A percentile compares a stretch with the other conserved stretches of the same genome.
phyloP scores from a whole-genome alignment of 1,140 invertebrate species.

The Dinoponera quadriceps region DNA sequence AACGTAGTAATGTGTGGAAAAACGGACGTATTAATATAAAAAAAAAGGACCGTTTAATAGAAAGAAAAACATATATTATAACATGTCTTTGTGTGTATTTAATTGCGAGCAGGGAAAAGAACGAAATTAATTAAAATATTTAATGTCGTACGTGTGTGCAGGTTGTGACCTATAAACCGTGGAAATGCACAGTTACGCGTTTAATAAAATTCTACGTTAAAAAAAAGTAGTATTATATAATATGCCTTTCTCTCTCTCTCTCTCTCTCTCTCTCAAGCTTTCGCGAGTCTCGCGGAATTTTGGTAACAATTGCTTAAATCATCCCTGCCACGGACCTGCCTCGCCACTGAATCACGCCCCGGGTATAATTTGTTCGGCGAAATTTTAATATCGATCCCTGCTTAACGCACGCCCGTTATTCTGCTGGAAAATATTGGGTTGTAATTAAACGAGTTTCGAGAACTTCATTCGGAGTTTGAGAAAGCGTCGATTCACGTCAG shows the following conservation, averaged over 20 bases:
- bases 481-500: conserved; percentile 29
- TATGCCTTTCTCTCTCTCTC: too few relatives aligned
- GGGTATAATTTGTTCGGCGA: conserved; percentile 29
- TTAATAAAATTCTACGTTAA: neutral
- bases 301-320: conserved; percentile 10
- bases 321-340: neutral
- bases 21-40: too few relatives aligned
- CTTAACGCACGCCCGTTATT: conserved; percentile 10
- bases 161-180: neutral
- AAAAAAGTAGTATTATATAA: too few relatives aligned
- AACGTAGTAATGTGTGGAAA: too few relatives aligned
- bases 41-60: too few relatives aligned
- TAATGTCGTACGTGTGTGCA: neutral
- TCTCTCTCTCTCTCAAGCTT: too few relatives aligned
- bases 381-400: conserved; percentile 48
- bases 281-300: neutral
- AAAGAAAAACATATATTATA: too few relatives aligned
- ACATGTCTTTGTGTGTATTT: neutral
- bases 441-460: conserved; percentile 27
- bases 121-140: neutral
- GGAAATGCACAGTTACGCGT: neutral
- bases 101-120: neutral
- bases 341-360: neutral
- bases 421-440: conserved; percentile 27
- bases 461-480: conserved; percentile 23